Evolutionary conservation across 2,113 vertebrate species (phyloP).

Genomic region (Upupa epops): DNA sequence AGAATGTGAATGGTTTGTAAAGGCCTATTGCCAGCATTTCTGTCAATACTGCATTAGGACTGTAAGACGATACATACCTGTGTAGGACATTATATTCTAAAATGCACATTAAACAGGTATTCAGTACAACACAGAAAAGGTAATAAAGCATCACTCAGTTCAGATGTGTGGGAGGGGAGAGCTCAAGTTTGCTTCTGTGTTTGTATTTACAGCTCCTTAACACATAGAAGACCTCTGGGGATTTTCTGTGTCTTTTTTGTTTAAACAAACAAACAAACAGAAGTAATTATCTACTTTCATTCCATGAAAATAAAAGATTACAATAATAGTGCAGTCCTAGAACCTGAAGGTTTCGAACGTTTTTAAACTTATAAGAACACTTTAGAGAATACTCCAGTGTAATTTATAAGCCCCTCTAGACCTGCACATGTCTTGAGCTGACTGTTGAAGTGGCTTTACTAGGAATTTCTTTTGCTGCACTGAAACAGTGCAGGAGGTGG

Average conservation of each 20-base stretch:
- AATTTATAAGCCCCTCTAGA: conserved; percentile 78
- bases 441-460: conserved; percentile 74
- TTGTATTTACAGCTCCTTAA: conserved; percentile 36
- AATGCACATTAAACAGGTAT: neutral
- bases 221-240: conserved; percentile 26
- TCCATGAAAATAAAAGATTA: neutral
- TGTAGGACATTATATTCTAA: neutral
- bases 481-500: conserved; percentile 29
- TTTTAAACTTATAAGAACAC: conserved; percentile 64
- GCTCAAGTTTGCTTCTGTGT: conserved; percentile 1
- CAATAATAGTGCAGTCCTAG: conserved; percentile 1
- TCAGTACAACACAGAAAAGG: conserved; percentile 20
- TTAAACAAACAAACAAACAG: conserved; percentile 37
- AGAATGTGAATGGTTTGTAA: neutral
- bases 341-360: conserved; percentile 49
- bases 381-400: conserved; percentile 70
- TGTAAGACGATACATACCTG: neutral
- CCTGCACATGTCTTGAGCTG: conserved; percentile 76
- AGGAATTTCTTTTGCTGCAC: conserved; percentile 71
- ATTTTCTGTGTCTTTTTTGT: conserved; percentile 30
- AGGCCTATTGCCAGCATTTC: neutral
- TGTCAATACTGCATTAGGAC: neutral
- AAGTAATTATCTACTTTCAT: conserved; percentile 6
- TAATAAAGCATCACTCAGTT: conserved; percentile 13
- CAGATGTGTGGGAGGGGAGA: neutral